Percentiles rank a stretch among this genome's conserved stretches.
phyloP scores from a whole-genome alignment of 2,888 invertebrate species.

The Melolontha melolontha region DNA sequence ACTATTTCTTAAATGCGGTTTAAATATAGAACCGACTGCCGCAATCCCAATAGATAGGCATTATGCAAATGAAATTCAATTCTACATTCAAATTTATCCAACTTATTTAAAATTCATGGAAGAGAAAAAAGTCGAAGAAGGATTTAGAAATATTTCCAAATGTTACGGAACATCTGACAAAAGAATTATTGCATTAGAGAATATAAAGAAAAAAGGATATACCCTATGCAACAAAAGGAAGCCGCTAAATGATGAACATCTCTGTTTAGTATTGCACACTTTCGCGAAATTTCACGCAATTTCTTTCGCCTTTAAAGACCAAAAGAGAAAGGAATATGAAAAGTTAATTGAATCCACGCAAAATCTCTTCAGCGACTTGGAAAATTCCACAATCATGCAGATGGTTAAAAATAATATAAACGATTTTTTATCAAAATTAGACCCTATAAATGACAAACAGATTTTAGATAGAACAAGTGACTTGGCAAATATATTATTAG shows the following conservation, averaged over 20 bases:
- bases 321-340: constrained; percentile 67
- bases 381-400: neutral
- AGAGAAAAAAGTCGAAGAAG: constrained; percentile 23
- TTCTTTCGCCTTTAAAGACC: constrained; percentile 71
- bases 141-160: constrained; percentile 28
- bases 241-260: constrained; percentile 62
- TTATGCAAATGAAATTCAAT: constrained; percentile 38
- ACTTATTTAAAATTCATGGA: constrained; percentile 21
- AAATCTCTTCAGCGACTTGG: neutral
- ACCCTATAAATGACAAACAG: constrained; percentile 10
- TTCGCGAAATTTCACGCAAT: constrained; percentile 70
- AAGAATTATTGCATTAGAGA: constrained; percentile 53
- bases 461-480: neutral
- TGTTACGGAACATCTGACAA: constrained; percentile 41
- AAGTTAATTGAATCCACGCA: constrained; percentile 41
- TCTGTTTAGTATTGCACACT: constrained; percentile 56
- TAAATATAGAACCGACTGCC: neutral
- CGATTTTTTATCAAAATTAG: constrained; percentile 18
- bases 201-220: constrained; percentile 60
- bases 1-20: constrained; percentile 9
- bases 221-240: constrained; percentile 58
- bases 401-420: neutral
- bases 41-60: neutral
- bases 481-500: constrained; percentile 4
- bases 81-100: constrained; percentile 38